These are phyloP conservation scores for Megalonaias nervosa DNA, from an alignment of 1,140 invertebrate genomes.

Conservation along the genomic window DNA sequence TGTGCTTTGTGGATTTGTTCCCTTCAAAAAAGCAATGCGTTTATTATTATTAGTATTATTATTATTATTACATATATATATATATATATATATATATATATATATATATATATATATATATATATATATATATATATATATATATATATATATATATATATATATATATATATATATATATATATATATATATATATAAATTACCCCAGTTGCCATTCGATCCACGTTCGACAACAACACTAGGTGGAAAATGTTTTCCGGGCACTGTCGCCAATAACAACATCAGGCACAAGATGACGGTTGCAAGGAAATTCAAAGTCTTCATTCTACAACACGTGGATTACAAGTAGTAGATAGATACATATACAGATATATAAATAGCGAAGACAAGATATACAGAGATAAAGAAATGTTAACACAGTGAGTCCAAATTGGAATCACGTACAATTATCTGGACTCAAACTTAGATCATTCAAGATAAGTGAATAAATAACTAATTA, in stretches of 20 bases:
- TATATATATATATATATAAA: background rate
- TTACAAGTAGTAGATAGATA: background rate
- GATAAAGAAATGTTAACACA: too few relatives aligned
- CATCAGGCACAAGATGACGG: background rate
- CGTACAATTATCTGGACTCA: too few relatives aligned
- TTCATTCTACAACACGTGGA: slow-evolving; percentile 10
- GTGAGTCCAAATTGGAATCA: too few relatives aligned
- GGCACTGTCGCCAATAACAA: background rate
- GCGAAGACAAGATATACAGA: too few relatives aligned
- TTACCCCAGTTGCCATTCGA: background rate
- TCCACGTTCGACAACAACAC: background rate
- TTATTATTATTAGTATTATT: too few relatives aligned
- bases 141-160: background rate
- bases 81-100: background rate
- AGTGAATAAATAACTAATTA: too few relatives aligned
- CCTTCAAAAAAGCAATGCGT: slow-evolving; percentile 1
- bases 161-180: background rate
- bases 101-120: background rate
- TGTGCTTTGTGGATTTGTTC: too few relatives aligned
- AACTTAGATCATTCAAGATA: too few relatives aligned
- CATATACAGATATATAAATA: background rate
- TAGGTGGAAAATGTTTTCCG: slow-evolving; percentile 1
- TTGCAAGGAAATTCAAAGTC: slow-evolving; percentile 13
- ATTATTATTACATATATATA: too few relatives aligned
- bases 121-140: background rate